Evolutionary conservation across 2,888 invertebrate species (phyloP).

Genomic region (Acanthosepion esculentum): DNA sequence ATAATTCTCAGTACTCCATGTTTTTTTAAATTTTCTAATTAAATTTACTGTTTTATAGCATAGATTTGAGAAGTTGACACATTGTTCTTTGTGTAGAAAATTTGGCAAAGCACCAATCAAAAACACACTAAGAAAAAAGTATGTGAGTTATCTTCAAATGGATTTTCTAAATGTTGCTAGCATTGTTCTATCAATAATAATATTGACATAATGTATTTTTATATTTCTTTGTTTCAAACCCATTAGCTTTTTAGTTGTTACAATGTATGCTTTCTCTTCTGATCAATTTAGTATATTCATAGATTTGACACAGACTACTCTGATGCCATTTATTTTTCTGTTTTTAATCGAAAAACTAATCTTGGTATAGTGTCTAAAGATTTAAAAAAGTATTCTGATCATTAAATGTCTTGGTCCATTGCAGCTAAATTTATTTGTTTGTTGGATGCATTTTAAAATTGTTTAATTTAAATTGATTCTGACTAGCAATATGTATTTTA

Average conservation of each 20-base stretch:
- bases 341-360: background rate
- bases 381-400: background rate
- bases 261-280: background rate
- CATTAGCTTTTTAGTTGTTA: background rate
- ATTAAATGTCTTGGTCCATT: background rate
- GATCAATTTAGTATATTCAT: background rate
- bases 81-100: background rate
- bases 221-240: background rate
- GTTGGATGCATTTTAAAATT: background rate
- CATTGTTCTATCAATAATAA: background rate
- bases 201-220: background rate
- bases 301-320: background rate
- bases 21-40: background rate
- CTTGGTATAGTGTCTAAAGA: background rate
- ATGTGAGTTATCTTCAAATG: background rate
- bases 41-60: background rate
- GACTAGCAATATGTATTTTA: background rate
- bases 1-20: background rate
- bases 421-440: background rate
- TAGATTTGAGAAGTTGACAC: background rate
- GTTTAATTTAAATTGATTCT: background rate
- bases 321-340: background rate
- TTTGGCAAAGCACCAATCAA: background rate
- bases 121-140: background rate
- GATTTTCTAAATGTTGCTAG: background rate